Conservation (phyloP, 2,797 vertebrate species). For the Sebastes oblongus region DNA sequence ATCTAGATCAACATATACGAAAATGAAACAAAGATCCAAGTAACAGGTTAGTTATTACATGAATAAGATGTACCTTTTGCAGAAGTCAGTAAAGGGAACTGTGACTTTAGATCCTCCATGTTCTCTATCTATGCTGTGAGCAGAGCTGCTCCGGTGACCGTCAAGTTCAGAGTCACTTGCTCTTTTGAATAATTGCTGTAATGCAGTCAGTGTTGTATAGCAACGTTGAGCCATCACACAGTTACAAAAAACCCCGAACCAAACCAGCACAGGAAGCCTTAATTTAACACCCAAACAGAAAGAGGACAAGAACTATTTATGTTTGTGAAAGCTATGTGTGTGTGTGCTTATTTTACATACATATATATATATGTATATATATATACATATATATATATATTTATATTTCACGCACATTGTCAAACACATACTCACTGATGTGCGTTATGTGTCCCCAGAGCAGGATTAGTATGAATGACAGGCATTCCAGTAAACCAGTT, state of each 20-base stretch:
- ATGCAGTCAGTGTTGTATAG: not conserved
- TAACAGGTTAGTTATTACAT: not conserved
- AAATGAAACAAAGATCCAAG: constrained; percentile 1
- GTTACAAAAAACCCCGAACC: not conserved
- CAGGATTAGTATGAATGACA: not conserved
- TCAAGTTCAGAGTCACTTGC: not conserved
- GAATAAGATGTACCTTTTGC: constrained; percentile 36
- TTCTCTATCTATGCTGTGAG: not conserved
- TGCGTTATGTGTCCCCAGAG: not conserved
- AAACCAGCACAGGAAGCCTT: constrained; percentile 3
- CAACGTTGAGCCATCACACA: not conserved
- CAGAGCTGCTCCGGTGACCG: not conserved
- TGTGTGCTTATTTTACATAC: not conserved
- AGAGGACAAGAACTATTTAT: no score
- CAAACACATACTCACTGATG: not conserved
- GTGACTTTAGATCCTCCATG: constrained; percentile 18
- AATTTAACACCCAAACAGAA: not conserved
- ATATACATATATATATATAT: not conserved
- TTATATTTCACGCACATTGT: not conserved
- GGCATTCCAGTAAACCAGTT: constrained; percentile 34
- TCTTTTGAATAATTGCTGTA: not conserved
- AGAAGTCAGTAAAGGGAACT: constrained; percentile 43
- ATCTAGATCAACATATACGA: not conserved
- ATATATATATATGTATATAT: not conserved
- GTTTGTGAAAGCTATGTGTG: not conserved